Percentiles rank a stretch among this genome's conserved stretches.
Evolutionary conservation across 1,140 invertebrate genomes (phyloP).

Genomic region (Drosophila persimilis): DNA sequence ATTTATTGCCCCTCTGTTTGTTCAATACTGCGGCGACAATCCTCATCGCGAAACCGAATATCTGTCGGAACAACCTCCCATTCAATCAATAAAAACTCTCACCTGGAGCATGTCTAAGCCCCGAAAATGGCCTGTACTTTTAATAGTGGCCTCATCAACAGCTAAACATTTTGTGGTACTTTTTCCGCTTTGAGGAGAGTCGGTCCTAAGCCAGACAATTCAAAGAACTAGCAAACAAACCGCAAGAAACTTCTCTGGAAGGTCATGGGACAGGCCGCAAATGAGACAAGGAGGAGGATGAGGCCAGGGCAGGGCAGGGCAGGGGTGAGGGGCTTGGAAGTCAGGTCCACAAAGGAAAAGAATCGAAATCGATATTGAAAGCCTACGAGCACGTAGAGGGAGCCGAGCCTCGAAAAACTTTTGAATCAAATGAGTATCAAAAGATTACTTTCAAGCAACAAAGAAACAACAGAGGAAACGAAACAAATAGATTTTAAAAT

Average conservation of each 20-base stretch:
- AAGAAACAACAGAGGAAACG: constrained; percentile 11
- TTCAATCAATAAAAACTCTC: too few relatives aligned
- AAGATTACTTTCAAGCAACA: constrained; percentile 29
- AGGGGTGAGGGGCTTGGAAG: not conserved
- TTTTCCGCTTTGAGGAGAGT: constrained; percentile 21
- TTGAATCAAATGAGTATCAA: constrained; percentile 45
- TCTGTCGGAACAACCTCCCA: too few relatives aligned
- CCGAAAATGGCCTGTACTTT: too few relatives aligned
- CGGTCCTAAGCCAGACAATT: constrained; percentile 29
- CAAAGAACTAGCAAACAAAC: constrained; percentile 22
- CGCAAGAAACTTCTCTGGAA: constrained; percentile 30
- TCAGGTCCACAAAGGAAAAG: constrained; percentile 43
- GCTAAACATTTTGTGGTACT: constrained; percentile 10
- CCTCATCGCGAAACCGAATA: too few relatives aligned
- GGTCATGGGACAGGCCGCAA: constrained; percentile 29
- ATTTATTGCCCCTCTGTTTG: not conserved
- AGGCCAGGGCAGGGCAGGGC: too few relatives aligned
- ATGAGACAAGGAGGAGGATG: constrained; percentile 18
- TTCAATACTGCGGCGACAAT: too few relatives aligned
- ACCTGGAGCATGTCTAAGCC: too few relatives aligned
- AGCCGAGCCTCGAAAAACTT: constrained; percentile 35
- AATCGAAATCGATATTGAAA: constrained; percentile 31
- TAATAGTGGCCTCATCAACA: constrained; percentile 28
- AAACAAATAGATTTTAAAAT: constrained; percentile 17
- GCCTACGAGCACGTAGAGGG: constrained; percentile 22